phyloP scores from a whole-genome alignment of 1,140 invertebrate species.

The Apis laboriosa region DNA sequence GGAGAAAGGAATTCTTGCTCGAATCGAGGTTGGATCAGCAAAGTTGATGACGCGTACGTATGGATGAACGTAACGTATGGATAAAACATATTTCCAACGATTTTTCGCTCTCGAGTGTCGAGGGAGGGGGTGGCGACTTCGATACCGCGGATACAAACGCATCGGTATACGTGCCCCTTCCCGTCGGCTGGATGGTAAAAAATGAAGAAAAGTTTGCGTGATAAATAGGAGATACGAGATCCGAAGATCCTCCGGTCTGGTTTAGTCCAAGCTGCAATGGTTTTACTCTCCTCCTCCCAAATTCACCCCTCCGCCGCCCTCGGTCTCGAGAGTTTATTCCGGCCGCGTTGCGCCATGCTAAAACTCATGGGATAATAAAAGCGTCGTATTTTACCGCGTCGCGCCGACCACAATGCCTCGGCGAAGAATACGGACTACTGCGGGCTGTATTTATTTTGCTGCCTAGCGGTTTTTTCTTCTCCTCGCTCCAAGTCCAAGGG shows the following conservation, averaged over 20 bases:
- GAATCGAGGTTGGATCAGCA: no score
- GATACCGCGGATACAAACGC: no score
- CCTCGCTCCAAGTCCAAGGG: no score
- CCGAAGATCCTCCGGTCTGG: slow-evolving; percentile 49
- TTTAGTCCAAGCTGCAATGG: slow-evolving; percentile 36
- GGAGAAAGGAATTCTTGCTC: no score
- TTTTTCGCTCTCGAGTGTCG: no score
- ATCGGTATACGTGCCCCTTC: no score
- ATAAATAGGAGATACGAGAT: slow-evolving; percentile 49
- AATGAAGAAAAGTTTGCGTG: slow-evolving; percentile 41
- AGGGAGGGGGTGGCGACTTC: not conserved
- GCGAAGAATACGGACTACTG: slow-evolving; percentile 64
- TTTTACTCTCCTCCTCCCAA: slow-evolving; percentile 33
- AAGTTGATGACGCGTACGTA: no score
- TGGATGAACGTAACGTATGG: no score
- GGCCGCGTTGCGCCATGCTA: slow-evolving; percentile 54
- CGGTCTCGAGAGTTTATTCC: slow-evolving; percentile 62
- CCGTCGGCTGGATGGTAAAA: not conserved
- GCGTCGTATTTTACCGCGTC: slow-evolving; percentile 66
- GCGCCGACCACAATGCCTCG: slow-evolving; percentile 66
- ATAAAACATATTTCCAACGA: no score
- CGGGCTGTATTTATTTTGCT: slow-evolving; percentile 64
- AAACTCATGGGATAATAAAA: slow-evolving; percentile 71
- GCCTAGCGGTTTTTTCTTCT: slow-evolving; percentile 3
- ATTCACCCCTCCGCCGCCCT: slow-evolving; percentile 39